Evolutionary conservation across 2,888 invertebrate species (phyloP).

Genomic region (Xiphydria camelus): DNA sequence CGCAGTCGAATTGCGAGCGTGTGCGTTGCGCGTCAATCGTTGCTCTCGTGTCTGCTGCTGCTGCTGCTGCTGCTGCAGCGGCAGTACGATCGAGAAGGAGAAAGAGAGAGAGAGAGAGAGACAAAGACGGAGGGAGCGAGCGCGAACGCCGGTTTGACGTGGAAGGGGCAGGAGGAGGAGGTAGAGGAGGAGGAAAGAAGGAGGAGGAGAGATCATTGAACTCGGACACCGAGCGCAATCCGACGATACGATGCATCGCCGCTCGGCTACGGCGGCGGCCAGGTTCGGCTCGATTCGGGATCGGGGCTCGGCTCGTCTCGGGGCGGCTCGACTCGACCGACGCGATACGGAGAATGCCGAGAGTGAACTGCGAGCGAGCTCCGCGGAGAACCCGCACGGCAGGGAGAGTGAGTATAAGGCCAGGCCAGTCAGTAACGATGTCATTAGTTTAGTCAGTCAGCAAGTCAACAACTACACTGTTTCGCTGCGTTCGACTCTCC

Average conservation of each 20-base stretch:
- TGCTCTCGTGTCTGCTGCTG: slow-evolving; percentile 12
- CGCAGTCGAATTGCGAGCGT: no score
- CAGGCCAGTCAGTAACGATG: slow-evolving; percentile 54
- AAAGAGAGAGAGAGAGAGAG: slow-evolving; percentile 6
- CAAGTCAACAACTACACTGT: slow-evolving; percentile 52
- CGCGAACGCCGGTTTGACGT: slow-evolving; percentile 14
- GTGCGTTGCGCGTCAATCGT: no score
- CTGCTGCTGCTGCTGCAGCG: slow-evolving; percentile 9
- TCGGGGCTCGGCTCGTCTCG: no score
- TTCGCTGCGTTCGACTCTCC: slow-evolving; percentile 26
- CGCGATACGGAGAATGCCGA: neutral
- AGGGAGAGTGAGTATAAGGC: slow-evolving; percentile 40
- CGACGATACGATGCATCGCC: slow-evolving; percentile 22
- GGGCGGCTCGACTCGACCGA: no score
- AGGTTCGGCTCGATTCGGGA: slow-evolving; percentile 21
- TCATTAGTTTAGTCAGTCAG: slow-evolving; percentile 56
- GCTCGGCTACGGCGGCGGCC: slow-evolving; percentile 18
- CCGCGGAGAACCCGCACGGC: no score
- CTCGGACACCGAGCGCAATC: slow-evolving; percentile 38
- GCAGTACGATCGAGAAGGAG: neutral
- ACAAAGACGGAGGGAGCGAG: slow-evolving; percentile 9
- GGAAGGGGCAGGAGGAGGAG: slow-evolving; percentile 12
- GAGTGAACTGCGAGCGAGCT: slow-evolving; percentile 5
- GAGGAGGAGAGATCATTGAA: slow-evolving; percentile 41
- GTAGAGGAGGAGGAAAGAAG: slow-evolving; percentile 28